These are phyloP conservation scores for Rhegmatorhina hoffmannsi DNA, from an alignment of 2,113 vertebrate species.

Conservation along the genomic window DNA sequence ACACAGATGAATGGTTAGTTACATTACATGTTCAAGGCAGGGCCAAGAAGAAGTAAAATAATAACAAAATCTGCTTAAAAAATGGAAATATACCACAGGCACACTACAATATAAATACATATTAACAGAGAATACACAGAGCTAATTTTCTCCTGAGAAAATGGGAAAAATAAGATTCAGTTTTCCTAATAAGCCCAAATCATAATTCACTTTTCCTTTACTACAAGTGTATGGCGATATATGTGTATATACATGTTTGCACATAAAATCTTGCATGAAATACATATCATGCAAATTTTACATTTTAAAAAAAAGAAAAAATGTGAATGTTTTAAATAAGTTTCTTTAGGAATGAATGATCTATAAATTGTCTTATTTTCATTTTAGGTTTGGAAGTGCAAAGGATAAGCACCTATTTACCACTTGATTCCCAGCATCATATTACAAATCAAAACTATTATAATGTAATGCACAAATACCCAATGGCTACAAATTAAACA, in stretches of 20 bases:
- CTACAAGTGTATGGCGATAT: not conserved
- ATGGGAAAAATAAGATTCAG: not conserved
- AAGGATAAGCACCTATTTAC: not conserved
- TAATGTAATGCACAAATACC: not conserved
- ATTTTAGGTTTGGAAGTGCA: not conserved
- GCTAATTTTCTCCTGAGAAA: not conserved
- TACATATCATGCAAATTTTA: not conserved
- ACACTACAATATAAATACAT: not conserved
- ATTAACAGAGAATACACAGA: not conserved
- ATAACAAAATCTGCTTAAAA: not conserved
- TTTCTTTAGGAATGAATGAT: not conserved
- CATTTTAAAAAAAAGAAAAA: not conserved
- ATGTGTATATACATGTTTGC: not conserved
- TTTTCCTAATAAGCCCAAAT: not conserved
- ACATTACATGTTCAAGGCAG: not conserved
- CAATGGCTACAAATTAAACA: not conserved
- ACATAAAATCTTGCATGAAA: not conserved
- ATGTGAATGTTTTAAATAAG: not conserved
- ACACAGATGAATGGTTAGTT: not conserved
- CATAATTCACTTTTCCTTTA: not conserved
- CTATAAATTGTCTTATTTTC: not conserved
- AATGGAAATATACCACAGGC: not conserved
- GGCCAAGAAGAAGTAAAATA: not conserved
- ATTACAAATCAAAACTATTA: slow-evolving; percentile 27
- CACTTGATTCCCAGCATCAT: not conserved